phyloP scores from a whole-genome alignment of 2,888 invertebrate species.

The Lithophane ornitopus region DNA sequence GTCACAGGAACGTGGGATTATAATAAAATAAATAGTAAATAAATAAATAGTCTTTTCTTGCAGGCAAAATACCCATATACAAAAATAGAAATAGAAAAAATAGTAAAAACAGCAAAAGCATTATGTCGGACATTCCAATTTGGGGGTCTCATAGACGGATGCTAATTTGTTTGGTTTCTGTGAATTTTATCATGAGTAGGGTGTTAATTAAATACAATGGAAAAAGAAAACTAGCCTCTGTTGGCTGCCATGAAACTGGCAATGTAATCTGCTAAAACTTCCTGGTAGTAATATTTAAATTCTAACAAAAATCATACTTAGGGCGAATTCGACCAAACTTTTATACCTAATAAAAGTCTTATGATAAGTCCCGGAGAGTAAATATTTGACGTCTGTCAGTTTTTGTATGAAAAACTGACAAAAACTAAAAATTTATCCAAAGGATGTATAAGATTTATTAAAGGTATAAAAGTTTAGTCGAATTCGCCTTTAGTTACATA shows the following conservation, averaged over 20 bases:
- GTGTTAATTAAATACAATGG: not conserved
- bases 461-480: no score
- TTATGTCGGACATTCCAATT: not conserved
- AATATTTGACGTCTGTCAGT: not conserved
- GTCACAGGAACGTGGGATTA: not conserved
- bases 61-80: no score
- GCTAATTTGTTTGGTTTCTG: not conserved
- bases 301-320: not conserved
- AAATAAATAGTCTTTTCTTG: no score
- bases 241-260: not conserved
- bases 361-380: no score
- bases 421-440: no score
- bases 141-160: not conserved
- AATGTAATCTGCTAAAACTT: not conserved
- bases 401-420: not conserved
- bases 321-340: not conserved
- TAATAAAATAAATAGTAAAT: no score
- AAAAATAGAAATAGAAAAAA: no score
- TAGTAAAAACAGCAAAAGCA: no score
- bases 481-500: no score
- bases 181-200: not conserved
- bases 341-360: not conserved
- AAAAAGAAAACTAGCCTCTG: not conserved
- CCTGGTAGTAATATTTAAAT: no score
- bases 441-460: not conserved